Evolutionary conservation across 23 tunicate genomes (phyloP).

Genomic region (Corella eumyota): DNA sequence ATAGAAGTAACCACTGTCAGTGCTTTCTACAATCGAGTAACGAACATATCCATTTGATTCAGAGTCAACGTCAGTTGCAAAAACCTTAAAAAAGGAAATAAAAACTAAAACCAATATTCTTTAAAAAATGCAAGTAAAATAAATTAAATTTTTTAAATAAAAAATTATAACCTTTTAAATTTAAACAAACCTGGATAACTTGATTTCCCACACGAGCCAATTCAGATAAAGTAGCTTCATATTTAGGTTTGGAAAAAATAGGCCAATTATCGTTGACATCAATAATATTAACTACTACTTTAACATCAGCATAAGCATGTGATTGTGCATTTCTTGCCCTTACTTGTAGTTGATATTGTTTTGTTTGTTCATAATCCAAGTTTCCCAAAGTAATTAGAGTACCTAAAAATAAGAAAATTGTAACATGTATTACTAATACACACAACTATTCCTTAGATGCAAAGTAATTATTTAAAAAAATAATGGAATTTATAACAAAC

Average conservation of each 20-base stretch:
- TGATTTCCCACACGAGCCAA: constrained; percentile 8
- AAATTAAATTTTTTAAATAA: background rate
- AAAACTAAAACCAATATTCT: background rate
- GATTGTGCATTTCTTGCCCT: constrained; percentile 23
- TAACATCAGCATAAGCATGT: constrained; percentile 26
- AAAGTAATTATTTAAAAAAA: too few species aligned
- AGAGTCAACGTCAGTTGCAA: constrained; percentile 31
- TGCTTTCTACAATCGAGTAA: constrained; percentile 23
- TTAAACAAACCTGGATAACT: constrained; percentile 18
- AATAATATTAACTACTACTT: constrained; percentile 20
- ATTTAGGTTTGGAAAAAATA: constrained; percentile 10
- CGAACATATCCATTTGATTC: constrained; percentile 12
- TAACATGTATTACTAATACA: background rate
- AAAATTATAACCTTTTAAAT: background rate
- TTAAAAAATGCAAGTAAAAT: background rate
- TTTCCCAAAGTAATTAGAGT: constrained; percentile 31
- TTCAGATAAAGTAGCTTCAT: constrained; percentile 15
- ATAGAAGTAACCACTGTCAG: constrained; percentile 8
- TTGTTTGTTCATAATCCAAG: constrained; percentile 25
- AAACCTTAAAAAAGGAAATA: constrained; percentile 10
- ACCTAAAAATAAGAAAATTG: constrained; percentile 6
- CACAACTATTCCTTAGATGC: too few species aligned
- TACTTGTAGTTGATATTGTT: constrained; percentile 18
- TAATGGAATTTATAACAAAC: too few species aligned
- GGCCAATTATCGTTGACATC: constrained; percentile 55